Conservation (phyloP, 2,113 vertebrate genomes). For the Parotia lawesii region DNA sequence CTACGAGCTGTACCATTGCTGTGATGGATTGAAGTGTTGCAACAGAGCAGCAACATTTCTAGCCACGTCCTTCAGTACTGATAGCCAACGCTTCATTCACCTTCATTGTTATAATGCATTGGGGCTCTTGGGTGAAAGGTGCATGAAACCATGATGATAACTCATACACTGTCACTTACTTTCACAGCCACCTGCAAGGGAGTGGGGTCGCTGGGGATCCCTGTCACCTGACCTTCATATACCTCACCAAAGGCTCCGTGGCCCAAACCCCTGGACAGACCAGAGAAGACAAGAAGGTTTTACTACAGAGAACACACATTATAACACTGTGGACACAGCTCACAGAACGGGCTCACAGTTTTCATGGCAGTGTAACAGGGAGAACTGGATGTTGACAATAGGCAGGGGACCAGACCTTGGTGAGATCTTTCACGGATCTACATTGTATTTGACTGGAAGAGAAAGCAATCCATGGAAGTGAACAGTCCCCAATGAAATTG, state of each 20-base stretch:
- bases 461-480: background rate
- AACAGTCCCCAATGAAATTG: background rate
- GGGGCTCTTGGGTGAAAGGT: conserved; percentile 6
- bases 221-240: conserved; percentile 93
- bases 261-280: conserved; percentile 86
- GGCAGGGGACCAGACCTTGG: background rate
- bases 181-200: conserved; percentile 97
- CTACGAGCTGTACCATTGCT: background rate
- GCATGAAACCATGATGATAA: conserved; percentile 24
- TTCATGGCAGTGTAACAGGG: background rate
- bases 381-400: background rate
- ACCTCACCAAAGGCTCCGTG: conserved; percentile 98
- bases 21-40: background rate
- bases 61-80: background rate
- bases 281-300: conserved; percentile 60
- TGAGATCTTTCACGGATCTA: background rate
- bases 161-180: conserved; percentile 75
- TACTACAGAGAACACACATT: conserved; percentile 41
- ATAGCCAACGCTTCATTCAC: background rate
- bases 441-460: background rate
- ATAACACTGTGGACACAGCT: conserved; percentile 34
- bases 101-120: conserved; percentile 7
- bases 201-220: conserved; percentile 86
- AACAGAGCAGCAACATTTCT: background rate
- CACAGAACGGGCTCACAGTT: background rate